These are phyloP conservation scores for Esperia sulphurella DNA, from an alignment of 2,888 invertebrate species.

Conservation along the genomic window DNA sequence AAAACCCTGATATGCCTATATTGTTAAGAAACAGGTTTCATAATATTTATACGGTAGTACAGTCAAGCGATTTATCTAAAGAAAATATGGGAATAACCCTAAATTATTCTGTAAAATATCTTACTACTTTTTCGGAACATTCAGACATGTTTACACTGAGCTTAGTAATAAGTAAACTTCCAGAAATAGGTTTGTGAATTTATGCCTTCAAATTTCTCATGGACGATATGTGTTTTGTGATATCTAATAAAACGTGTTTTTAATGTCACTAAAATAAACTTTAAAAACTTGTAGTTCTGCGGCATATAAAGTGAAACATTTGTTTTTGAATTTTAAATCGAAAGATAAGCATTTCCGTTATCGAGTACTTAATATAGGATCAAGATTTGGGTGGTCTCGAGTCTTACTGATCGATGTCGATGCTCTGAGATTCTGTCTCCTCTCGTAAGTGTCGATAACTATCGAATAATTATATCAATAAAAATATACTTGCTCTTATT, in stretches of 20 bases:
- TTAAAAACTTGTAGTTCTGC: neutral
- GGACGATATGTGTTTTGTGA: slow-evolving; percentile 11
- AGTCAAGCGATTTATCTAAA: neutral
- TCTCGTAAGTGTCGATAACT: slow-evolving; percentile 36
- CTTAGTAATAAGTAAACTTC: slow-evolving; percentile 25
- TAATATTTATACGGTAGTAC: too few species aligned
- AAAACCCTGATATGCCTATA: too few species aligned
- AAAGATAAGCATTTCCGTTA: slow-evolving; percentile 23
- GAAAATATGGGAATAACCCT: neutral
- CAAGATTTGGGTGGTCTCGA: slow-evolving; percentile 48
- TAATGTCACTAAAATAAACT: neutral
- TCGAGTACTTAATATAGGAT: slow-evolving; percentile 11
- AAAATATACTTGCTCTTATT: neutral
- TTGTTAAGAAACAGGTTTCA: too few species aligned
- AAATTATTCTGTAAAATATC: neutral
- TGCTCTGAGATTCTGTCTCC: slow-evolving; percentile 31
- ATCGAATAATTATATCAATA: slow-evolving; percentile 25
- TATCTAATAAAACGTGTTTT: neutral
- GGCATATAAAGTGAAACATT: slow-evolving; percentile 3
- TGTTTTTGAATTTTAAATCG: slow-evolving; percentile 18
- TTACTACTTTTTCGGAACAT: neutral
- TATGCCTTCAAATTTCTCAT: slow-evolving; percentile 19
- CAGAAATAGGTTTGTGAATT: slow-evolving; percentile 19
- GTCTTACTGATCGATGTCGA: slow-evolving; percentile 38
- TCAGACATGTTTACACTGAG: slow-evolving; percentile 24